These are phyloP conservation scores for Dorcus parallelipipedus DNA, from an alignment of 2,888 invertebrate species.

Conservation along the genomic window DNA sequence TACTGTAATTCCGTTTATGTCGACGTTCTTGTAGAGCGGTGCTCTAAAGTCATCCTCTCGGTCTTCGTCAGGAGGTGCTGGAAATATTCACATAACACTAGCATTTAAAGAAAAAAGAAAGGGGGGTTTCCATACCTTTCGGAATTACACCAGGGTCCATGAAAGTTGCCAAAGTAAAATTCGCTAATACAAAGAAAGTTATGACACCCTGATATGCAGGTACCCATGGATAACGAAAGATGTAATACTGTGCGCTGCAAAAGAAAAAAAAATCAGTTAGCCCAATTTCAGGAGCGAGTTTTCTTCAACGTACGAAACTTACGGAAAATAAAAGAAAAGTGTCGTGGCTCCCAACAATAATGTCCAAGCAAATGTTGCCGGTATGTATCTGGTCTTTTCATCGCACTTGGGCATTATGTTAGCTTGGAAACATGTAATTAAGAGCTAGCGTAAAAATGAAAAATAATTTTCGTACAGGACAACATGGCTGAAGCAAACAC, in stretches of 20 bases:
- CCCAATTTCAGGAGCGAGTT: neutral
- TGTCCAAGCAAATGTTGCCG: slow-evolving; percentile 98
- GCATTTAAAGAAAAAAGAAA: neutral
- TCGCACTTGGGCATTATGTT: slow-evolving; percentile 91
- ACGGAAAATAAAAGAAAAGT: slow-evolving; percentile 97
- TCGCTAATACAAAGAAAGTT: slow-evolving; percentile 95
- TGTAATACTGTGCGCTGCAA: slow-evolving; percentile 81
- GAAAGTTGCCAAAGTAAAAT: slow-evolving; percentile 97
- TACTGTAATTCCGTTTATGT: slow-evolving; percentile 97
- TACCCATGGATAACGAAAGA: slow-evolving; percentile 81
- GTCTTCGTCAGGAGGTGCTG: slow-evolving; percentile 95
- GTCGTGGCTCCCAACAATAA: slow-evolving; percentile 89
- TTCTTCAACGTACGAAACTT: slow-evolving; percentile 56
- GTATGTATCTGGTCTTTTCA: slow-evolving; percentile 94
- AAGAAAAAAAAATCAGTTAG: slow-evolving; percentile 5
- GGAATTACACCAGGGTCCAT: slow-evolving; percentile 99
- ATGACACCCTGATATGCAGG: slow-evolving; percentile 91
- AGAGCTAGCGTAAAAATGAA: slow-evolving; percentile 37
- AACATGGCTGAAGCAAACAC: slow-evolving; percentile 46
- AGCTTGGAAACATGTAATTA: slow-evolving; percentile 36
- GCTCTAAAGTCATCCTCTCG: slow-evolving; percentile 96
- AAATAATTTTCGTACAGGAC: slow-evolving; percentile 42
- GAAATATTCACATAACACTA: slow-evolving; percentile 18
- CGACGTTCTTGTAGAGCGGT: slow-evolving; percentile 93
- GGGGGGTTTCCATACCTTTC: slow-evolving; percentile 64